Conservation (phyloP, 2,797 vertebrate species). For the Synaphobranchus kaupii region DNA sequence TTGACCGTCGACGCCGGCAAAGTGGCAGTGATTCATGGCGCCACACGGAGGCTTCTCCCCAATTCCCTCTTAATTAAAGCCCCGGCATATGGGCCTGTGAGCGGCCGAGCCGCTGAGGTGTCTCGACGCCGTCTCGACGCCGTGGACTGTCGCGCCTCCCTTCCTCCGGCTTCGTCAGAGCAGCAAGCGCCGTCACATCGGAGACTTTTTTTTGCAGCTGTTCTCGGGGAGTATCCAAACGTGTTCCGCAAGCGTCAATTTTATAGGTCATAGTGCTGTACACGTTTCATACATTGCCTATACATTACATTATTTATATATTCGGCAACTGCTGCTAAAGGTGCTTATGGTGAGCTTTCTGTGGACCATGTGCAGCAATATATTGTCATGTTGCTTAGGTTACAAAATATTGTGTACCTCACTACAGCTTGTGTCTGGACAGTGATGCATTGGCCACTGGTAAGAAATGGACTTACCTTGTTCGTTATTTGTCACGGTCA, state of each 20-base stretch:
- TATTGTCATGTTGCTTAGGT: no score
- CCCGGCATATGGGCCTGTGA: slow-evolving; percentile 73
- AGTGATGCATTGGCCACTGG: neutral
- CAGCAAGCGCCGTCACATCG: slow-evolving; percentile 70
- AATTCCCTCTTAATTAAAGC: slow-evolving; percentile 80
- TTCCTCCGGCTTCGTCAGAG: slow-evolving; percentile 48
- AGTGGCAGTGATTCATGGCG: slow-evolving; percentile 72
- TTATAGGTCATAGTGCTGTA: neutral
- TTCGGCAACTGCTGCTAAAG: neutral
- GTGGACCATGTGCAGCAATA: neutral
- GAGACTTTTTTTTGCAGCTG: slow-evolving; percentile 28
- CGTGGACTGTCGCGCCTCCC: slow-evolving; percentile 44
- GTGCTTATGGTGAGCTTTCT: neutral
- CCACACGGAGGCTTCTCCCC: slow-evolving; percentile 66
- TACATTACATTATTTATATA: neutral
- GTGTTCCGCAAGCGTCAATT: neutral
- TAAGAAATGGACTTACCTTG: neutral
- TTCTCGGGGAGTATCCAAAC: neutral
- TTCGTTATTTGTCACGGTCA: neutral
- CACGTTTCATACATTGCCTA: neutral
- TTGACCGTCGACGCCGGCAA: slow-evolving; percentile 54
- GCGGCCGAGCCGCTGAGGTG: slow-evolving; percentile 64
- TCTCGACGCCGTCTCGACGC: slow-evolving; percentile 39
- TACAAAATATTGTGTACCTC: neutral
- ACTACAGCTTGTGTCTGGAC: neutral